phyloP scores from a whole-genome alignment of 2,797 vertebrate species.

The Acomys russatus region DNA sequence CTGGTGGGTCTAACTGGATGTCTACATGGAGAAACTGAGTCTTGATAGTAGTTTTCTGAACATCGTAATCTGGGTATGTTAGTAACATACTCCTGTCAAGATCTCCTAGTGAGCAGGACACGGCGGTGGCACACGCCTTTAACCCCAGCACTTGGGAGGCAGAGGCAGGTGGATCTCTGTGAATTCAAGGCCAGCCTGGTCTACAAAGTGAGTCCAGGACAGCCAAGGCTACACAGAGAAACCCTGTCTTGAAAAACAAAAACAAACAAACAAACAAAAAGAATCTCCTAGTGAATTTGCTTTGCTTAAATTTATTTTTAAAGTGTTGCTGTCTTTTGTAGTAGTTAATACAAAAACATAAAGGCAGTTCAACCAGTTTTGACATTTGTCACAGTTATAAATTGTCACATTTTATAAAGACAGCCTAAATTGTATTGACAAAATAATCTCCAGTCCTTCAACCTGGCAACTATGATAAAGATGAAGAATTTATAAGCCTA shows the following conservation, averaged over 20 bases:
- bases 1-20: too few species aligned
- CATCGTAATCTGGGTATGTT: background rate
- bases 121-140: too few species aligned
- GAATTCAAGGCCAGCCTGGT: too few species aligned
- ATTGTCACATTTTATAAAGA: conserved; percentile 64
- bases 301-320: conserved; percentile 56
- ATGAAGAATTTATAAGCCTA: conserved; percentile 57
- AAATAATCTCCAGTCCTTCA: conserved; percentile 53
- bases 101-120: background rate
- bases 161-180: too few species aligned
- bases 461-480: conserved; percentile 45
- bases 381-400: conserved; percentile 63
- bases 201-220: too few species aligned
- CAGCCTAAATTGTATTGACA: conserved; percentile 64
- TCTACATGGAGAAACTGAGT: background rate
- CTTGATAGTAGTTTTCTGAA: conserved; percentile 20
- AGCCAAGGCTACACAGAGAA: too few species aligned
- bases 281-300: conserved; percentile 37
- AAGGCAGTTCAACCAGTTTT: conserved; percentile 28
- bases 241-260: too few species aligned
- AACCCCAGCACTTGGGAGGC: too few species aligned
- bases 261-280: too few species aligned
- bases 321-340: conserved; percentile 56
- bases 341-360: conserved; percentile 61
- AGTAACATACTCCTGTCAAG: conserved; percentile 24